Percentiles rank a stretch among this genome's conserved stretches.
Evolutionary conservation across 2,797 vertebrate species (phyloP).

Genomic region (Hapalemur alaotrensis): DNA sequence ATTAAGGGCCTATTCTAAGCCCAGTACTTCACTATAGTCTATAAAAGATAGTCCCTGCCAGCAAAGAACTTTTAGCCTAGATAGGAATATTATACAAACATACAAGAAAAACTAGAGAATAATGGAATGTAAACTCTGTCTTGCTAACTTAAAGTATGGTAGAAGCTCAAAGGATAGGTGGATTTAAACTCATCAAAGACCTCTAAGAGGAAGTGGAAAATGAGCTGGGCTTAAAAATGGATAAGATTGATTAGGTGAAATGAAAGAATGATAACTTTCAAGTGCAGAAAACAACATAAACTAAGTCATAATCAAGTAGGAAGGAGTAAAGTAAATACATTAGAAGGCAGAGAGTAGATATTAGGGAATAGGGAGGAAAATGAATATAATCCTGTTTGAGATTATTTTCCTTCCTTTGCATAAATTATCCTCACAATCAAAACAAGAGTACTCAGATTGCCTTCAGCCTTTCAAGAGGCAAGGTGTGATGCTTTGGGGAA

Average conservation of each 20-base stretch:
- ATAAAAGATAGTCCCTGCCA: neutral
- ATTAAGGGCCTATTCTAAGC: neutral
- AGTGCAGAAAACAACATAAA: neutral
- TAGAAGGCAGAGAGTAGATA: neutral
- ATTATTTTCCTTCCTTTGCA: constrained; percentile 39
- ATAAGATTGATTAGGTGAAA: neutral
- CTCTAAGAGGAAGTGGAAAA: neutral
- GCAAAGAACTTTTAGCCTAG: constrained; percentile 12
- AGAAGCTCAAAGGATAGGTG: constrained; percentile 15
- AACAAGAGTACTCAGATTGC: neutral
- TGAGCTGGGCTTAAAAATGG: neutral
- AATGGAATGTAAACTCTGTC: neutral
- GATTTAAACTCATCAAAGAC: neutral
- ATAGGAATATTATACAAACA: neutral
- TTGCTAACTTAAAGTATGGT: neutral
- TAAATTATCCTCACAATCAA: neutral
- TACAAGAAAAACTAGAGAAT: neutral
- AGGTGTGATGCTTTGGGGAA: neutral
- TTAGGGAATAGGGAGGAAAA: neutral
- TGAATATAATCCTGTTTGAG: neutral
- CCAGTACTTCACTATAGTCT: neutral
- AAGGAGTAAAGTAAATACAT: neutral
- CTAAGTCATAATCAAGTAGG: neutral
- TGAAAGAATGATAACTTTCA: neutral
- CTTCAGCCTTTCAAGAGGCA: neutral